Evolutionary conservation across 2,113 vertebrate species (phyloP).

Genomic region (Urocitellus parryii): DNA sequence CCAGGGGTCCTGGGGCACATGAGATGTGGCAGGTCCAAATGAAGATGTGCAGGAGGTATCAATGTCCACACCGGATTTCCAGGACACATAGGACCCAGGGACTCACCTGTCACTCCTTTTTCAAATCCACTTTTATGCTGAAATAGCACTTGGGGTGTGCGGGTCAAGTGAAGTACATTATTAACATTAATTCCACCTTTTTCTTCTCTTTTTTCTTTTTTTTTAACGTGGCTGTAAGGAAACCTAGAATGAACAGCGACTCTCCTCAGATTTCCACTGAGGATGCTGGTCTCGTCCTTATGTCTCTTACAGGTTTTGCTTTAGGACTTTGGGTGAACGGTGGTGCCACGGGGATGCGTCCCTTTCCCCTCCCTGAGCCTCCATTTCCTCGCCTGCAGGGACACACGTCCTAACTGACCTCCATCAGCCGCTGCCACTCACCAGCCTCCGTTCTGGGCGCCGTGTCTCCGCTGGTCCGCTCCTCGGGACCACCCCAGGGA

Average conservation of each 20-base stretch:
- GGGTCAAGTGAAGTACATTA: neutral
- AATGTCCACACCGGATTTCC: neutral
- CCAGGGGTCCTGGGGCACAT: rapidly evolving
- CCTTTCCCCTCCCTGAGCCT: neutral
- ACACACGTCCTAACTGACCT: neutral
- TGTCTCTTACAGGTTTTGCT: neutral
- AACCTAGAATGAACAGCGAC: neutral
- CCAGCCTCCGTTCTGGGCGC: rapidly evolving
- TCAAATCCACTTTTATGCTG: neutral
- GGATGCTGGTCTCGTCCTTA: neutral
- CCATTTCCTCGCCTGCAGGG: neutral
- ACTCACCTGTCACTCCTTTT: neutral
- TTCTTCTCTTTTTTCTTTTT: neutral
- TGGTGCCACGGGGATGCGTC: too few relatives aligned
- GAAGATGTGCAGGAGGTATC: rapidly evolving
- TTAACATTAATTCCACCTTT: neutral
- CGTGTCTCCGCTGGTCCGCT: neutral
- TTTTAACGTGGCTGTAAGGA: neutral
- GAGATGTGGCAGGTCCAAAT: neutral
- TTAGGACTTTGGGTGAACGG: neutral
- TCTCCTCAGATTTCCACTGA: neutral
- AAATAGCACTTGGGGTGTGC: neutral
- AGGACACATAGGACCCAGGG: neutral
- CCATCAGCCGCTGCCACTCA: neutral
- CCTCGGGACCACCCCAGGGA: neutral